Conservation (phyloP, 2,888 invertebrate species). For the Pomacea canaliculata region DNA sequence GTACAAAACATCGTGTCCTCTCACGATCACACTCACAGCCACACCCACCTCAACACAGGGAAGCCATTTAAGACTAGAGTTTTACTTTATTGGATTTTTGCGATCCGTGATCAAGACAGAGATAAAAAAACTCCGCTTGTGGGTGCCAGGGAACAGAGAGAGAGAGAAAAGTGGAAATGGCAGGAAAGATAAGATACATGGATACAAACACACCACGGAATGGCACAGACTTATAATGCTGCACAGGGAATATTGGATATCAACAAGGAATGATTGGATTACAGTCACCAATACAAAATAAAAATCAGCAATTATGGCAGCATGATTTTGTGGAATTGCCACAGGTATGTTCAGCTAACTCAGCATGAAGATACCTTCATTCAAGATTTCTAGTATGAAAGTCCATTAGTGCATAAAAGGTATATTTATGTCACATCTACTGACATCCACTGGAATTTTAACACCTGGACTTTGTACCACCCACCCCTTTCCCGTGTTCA, state of each 20-base stretch:
- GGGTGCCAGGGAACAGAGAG: background rate
- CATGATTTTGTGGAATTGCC: too few relatives aligned
- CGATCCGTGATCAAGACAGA: conserved; percentile 24
- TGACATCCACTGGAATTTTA: too few relatives aligned
- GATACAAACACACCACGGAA: background rate
- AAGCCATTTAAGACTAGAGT: conserved; percentile 13
- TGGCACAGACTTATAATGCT: background rate
- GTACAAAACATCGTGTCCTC: background rate
- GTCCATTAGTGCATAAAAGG: too few relatives aligned
- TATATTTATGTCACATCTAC: too few relatives aligned
- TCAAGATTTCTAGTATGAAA: too few relatives aligned
- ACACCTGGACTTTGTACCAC: too few relatives aligned
- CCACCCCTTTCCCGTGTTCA: too few relatives aligned
- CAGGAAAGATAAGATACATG: background rate
- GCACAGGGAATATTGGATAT: background rate
- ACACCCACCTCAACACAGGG: background rate
- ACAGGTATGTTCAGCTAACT: too few relatives aligned
- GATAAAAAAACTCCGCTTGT: background rate
- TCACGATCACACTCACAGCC: background rate
- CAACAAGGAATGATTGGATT: too few relatives aligned
- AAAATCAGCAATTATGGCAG: too few relatives aligned
- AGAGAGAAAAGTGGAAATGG: background rate
- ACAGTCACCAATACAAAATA: too few relatives aligned
- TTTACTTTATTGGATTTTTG: conserved; percentile 24
- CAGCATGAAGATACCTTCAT: too few relatives aligned